Evolutionary conservation across 2,113 vertebrate species (phyloP).

Genomic region (Cynopterus brachyotis): DNA sequence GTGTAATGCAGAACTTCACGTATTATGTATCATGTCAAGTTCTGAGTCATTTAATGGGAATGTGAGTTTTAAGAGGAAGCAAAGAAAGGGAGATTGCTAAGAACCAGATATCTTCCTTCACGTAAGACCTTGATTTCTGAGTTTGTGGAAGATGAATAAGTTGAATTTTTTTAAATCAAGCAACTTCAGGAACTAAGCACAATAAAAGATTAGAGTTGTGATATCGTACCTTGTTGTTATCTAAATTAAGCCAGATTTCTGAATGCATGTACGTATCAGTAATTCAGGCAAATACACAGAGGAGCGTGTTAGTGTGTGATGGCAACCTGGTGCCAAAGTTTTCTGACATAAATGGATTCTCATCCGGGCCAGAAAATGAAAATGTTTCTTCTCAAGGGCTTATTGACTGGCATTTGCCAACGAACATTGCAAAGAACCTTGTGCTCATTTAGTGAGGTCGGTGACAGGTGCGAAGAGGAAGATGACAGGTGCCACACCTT

Average conservation of each 20-base stretch:
- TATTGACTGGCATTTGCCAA: not conserved
- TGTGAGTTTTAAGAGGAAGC: not conserved
- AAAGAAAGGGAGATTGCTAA: not conserved
- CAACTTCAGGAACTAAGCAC: slow-evolving; percentile 1
- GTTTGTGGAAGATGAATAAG: not conserved
- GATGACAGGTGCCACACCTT: not conserved
- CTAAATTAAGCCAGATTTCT: not conserved
- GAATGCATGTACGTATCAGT: not conserved
- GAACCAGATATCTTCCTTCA: not conserved
- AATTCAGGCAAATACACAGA: not conserved
- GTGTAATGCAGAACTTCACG: not conserved
- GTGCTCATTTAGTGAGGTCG: not conserved
- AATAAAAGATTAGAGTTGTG: not conserved
- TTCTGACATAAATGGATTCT: not conserved
- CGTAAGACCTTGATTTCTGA: not conserved
- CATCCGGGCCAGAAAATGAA: not conserved
- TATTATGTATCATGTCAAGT: not conserved
- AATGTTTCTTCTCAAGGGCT: not conserved
- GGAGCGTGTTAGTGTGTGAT: not conserved
- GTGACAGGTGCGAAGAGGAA: not conserved
- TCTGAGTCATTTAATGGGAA: not conserved
- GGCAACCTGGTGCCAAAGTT: not conserved
- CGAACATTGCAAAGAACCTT: not conserved
- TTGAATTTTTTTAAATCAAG: slow-evolving; percentile 29
- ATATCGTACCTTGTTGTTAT: not conserved